Conservation (phyloP, 2,888 invertebrate genomes). For the Drosophila acutilabella region DNA sequence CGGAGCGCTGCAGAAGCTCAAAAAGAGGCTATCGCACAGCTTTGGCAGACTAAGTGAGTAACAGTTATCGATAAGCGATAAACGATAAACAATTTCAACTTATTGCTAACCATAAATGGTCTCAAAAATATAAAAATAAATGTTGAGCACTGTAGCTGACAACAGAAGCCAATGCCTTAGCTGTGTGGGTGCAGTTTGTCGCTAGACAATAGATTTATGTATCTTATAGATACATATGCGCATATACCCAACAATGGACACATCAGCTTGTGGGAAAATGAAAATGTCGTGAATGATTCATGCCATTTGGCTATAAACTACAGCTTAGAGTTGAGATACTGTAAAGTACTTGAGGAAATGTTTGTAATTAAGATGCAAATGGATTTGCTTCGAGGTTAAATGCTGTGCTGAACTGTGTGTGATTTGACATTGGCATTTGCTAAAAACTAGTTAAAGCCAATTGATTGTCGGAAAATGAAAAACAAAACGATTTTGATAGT, state of each 20-base stretch:
- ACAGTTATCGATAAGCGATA: conserved; percentile 14
- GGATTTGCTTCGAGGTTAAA: conserved; percentile 33
- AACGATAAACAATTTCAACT: conserved; percentile 17
- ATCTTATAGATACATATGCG: conserved; percentile 9
- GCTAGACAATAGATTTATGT: conserved; percentile 37
- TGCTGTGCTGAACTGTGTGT: conserved; percentile 6
- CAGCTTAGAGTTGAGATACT: conserved; percentile 22
- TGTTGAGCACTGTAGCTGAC: conserved; percentile 17
- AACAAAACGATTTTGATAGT: too few species aligned
- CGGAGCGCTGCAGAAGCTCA: conserved; percentile 96
- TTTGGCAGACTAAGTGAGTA: conserved; percentile 98
- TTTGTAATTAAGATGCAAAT: conserved; percentile 46
- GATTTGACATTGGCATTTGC: conserved; percentile 16
- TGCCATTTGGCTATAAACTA: conserved; percentile 23
- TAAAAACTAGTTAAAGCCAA: neutral
- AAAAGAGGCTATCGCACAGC: conserved; percentile 97
- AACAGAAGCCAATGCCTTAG: conserved; percentile 33
- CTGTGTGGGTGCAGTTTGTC: conserved; percentile 48
- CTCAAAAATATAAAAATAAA: neutral
- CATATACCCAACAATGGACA: conserved; percentile 31
- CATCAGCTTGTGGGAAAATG: conserved; percentile 40
- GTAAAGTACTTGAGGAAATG: conserved; percentile 32
- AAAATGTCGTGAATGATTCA: conserved; percentile 61
- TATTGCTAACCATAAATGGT: conserved; percentile 57
- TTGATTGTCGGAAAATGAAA: neutral